A percentile compares a stretch with the other conserved stretches of the same genome.
Evolutionary conservation across 2,888 invertebrate genomes (phyloP).

Genomic region (Clunio marinus): DNA sequence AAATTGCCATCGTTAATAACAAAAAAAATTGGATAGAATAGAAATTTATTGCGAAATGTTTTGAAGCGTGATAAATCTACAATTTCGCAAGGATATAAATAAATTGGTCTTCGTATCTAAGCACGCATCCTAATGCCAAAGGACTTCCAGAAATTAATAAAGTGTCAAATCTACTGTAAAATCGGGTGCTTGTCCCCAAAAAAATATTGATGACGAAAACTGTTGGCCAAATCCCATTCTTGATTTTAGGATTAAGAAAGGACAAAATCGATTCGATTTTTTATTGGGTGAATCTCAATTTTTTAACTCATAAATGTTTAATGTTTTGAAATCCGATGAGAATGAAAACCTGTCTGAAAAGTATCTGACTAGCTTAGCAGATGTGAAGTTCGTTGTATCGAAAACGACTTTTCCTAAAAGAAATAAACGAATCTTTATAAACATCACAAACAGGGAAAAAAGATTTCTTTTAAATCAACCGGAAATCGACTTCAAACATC

Average conservation of each 20-base stretch:
- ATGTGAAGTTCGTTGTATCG: constrained; percentile 1
- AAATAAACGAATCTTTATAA: not conserved
- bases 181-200: constrained; percentile 21
- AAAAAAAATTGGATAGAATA: constrained; percentile 6
- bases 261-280: not conserved
- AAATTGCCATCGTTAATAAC: not conserved
- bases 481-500: too few relatives aligned
- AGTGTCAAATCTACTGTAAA: constrained; percentile 37
- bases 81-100: constrained; percentile 4
- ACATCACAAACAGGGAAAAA: too few relatives aligned
- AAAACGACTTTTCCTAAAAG: not conserved
- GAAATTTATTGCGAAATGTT: constrained; percentile 11
- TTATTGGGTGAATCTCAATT: constrained; percentile 21
- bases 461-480: not conserved
- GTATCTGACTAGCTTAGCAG: too few relatives aligned
- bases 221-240: constrained; percentile 8
- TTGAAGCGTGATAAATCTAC: constrained; percentile 22
- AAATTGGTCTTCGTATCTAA: not conserved
- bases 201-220: not conserved
- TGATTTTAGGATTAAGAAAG: not conserved
- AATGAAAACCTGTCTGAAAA: not conserved
- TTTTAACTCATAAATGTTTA: constrained; percentile 20
- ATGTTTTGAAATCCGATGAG: not conserved
- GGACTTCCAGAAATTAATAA: constrained; percentile 31
- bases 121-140: constrained; percentile 5